Evolutionary conservation across 2,888 invertebrate genomes (phyloP).

Genomic region (Corbicula japonica): DNA sequence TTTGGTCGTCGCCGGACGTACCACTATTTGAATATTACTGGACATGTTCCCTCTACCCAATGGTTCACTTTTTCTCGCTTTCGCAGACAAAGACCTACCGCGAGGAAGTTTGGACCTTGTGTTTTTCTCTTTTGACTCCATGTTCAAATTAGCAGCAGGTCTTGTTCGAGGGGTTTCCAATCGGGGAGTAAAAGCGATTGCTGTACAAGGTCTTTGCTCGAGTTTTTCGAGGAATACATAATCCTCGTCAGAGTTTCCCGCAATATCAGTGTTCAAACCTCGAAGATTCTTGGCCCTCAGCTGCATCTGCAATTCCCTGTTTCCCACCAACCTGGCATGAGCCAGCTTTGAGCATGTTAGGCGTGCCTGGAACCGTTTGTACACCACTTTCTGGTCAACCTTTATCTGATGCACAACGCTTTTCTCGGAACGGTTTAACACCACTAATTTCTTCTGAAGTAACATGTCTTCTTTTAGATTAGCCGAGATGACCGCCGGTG

Average conservation of each 20-base stretch:
- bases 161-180: neutral
- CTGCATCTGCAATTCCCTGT: slow-evolving; percentile 70
- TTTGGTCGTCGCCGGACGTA: slow-evolving; percentile 54
- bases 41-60: neutral
- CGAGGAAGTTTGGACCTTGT: neutral
- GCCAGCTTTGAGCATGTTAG: slow-evolving; percentile 74
- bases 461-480: slow-evolving; percentile 77
- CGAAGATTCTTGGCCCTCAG: slow-evolving; percentile 70
- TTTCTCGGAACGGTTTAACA: slow-evolving; percentile 71
- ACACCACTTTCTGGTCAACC: slow-evolving; percentile 77
- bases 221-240: slow-evolving; percentile 73
- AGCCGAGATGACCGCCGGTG: slow-evolving; percentile 74
- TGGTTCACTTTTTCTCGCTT: slow-evolving; percentile 1
- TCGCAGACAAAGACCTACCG: slow-evolving; percentile 24
- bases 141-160: too few relatives aligned
- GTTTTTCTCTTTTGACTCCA: neutral
- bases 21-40: neutral
- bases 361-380: slow-evolving; percentile 73
- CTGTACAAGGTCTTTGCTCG: slow-evolving; percentile 65
- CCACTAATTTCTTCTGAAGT: slow-evolving; percentile 70
- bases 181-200: slow-evolving; percentile 41
- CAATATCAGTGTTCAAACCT: slow-evolving; percentile 71
- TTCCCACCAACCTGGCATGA: slow-evolving; percentile 72
- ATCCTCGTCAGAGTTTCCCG: slow-evolving; percentile 70
- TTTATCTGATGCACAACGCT: slow-evolving; percentile 74